Conservation (phyloP, 2,888 invertebrate genomes). For the Patella caerulea region DNA sequence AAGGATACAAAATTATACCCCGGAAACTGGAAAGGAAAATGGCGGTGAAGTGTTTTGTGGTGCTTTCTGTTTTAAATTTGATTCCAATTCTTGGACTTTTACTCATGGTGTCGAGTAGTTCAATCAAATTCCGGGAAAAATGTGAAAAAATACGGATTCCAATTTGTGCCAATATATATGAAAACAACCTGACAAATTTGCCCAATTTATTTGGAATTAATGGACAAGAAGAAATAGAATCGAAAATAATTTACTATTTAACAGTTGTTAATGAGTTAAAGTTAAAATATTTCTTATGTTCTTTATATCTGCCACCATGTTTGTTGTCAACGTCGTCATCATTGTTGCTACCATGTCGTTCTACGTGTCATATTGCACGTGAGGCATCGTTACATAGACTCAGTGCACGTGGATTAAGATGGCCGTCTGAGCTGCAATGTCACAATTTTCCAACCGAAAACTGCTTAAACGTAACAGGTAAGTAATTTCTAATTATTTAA, state of each 20-base stretch:
- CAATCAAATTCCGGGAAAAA: not conserved
- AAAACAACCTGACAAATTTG: not conserved
- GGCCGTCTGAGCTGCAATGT: constrained; percentile 18
- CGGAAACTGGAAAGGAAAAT: not conserved
- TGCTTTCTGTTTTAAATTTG: not conserved
- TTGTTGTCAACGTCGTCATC: not conserved
- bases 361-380: not conserved
- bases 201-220: not conserved
- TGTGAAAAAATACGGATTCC: not conserved
- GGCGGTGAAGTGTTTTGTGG: constrained; percentile 1
- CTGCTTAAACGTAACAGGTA: constrained; percentile 16
- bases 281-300: not conserved
- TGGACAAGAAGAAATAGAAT: not conserved
- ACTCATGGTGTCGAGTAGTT: not conserved
- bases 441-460: constrained; percentile 23
- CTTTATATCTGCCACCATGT: constrained; percentile 2
- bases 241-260: not conserved
- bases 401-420: not conserved
- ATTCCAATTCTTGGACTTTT: not conserved
- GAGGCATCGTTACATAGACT: not conserved
- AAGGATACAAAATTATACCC: too few relatives aligned
- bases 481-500: not conserved
- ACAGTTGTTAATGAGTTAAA: not conserved
- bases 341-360: not conserved
- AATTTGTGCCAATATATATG: not conserved